phyloP scores from a whole-genome alignment of 2,888 invertebrate species.

The Phasia obesa region DNA sequence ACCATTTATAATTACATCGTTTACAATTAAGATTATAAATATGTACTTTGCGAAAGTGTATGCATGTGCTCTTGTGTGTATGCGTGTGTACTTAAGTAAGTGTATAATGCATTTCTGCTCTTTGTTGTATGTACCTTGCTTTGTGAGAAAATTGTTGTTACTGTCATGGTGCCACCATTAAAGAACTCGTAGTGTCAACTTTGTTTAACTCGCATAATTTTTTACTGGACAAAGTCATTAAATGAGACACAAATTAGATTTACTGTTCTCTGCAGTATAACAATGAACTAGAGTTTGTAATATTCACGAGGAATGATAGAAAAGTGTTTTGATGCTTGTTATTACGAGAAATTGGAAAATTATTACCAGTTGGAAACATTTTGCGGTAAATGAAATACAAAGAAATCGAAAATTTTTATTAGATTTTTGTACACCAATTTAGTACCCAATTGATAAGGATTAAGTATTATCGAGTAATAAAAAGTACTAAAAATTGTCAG shows the following conservation, averaged over 20 bases:
- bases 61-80: neutral
- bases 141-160: conserved; percentile 47
- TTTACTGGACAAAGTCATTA: conserved; percentile 79
- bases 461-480: too few species aligned
- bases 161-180: conserved; percentile 57
- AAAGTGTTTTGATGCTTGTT: neutral
- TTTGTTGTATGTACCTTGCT: conserved; percentile 16
- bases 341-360: neutral
- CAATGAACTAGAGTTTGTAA: conserved; percentile 50
- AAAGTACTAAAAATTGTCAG: too few species aligned
- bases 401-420: too few species aligned
- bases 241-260: conserved; percentile 82
- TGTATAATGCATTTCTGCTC: neutral
- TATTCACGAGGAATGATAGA: neutral
- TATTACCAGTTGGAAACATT: too few species aligned
- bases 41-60: conserved; percentile 31
- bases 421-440: too few species aligned
- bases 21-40: conserved; percentile 67
- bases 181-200: conserved; percentile 74
- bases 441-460: too few species aligned
- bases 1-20: conserved; percentile 62
- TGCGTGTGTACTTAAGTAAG: neutral
- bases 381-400: too few species aligned
- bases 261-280: conserved; percentile 72
- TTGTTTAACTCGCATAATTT: conserved; percentile 73